A percentile compares a stretch with the other conserved stretches of the same genome.
Evolutionary conservation across 2,888 invertebrate species (phyloP).

Genomic region (Heliconius erato): DNA sequence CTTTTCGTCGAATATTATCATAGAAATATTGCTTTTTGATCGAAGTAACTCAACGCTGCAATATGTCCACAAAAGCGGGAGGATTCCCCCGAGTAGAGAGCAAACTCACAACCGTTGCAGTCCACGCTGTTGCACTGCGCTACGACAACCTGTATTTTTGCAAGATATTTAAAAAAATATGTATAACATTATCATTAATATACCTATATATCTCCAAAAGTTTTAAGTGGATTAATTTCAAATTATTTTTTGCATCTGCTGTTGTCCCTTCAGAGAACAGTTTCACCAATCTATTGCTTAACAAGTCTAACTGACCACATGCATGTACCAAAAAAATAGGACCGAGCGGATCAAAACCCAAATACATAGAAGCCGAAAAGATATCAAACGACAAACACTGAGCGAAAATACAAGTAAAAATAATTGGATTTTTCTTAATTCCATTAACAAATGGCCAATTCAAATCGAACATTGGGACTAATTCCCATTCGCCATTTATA

Average conservation of each 20-base stretch:
- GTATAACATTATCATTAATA: neutral
- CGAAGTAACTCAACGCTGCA: too few species aligned
- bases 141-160: too few species aligned
- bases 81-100: too few species aligned
- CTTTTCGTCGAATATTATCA: too few species aligned
- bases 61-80: too few species aligned
- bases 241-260: constrained; percentile 57
- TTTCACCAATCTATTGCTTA: constrained; percentile 60
- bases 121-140: too few species aligned
- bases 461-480: constrained; percentile 66
- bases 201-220: constrained; percentile 67
- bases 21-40: too few species aligned
- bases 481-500: constrained; percentile 58
- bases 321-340: constrained; percentile 72
- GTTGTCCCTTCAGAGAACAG: constrained; percentile 56
- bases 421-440: constrained; percentile 55
- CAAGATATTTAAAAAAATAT: neutral
- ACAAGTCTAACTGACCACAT: constrained; percentile 71
- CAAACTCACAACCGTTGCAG: too few species aligned
- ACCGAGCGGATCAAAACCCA: constrained; percentile 74
- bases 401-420: constrained; percentile 35
- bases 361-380: constrained; percentile 62
- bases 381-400: constrained; percentile 56
- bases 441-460: constrained; percentile 63
- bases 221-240: constrained; percentile 65